Evolutionary conservation across 1,140 invertebrate genomes (phyloP).

Genomic region (Scylla paramamosain): DNA sequence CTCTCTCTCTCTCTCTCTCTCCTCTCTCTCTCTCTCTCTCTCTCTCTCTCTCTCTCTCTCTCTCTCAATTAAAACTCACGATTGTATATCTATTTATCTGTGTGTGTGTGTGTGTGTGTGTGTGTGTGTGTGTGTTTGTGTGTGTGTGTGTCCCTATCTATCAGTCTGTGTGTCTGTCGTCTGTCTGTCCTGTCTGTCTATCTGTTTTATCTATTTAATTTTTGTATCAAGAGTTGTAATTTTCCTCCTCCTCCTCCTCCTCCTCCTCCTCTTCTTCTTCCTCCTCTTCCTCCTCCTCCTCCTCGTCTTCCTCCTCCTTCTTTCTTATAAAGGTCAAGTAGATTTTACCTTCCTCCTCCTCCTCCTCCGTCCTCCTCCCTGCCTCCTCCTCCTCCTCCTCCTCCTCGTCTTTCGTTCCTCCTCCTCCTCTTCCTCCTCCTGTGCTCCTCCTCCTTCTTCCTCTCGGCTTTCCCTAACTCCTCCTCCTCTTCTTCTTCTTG

Average conservation of each 20-base stretch:
- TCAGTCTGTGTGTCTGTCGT: conserved; percentile 40
- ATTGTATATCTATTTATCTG: conserved; percentile 27
- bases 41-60: conserved; percentile 37
- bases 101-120: not conserved
- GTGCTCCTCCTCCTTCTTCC: not conserved
- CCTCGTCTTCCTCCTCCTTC: not conserved
- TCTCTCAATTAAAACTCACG: not conserved
- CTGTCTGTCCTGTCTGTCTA: not conserved
- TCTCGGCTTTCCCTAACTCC: not conserved
- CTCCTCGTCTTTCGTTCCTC: not conserved
- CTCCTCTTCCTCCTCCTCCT: not conserved
- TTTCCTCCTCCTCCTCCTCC: too few species aligned
- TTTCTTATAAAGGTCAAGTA: not conserved
- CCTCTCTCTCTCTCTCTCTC: conserved; percentile 39
- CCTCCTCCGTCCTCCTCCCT: not conserved
- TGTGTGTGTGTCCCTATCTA: not conserved
- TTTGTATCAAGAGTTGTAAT: too few species aligned
- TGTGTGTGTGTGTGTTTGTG: too few species aligned
- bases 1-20: conserved; percentile 10
- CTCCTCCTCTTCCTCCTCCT: not conserved
- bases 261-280: not conserved
- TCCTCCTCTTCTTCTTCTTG: not conserved
- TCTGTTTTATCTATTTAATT: not conserved
- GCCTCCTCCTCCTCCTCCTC: not conserved
- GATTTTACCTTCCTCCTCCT: conserved; percentile 22